Percentiles rank a stretch among this genome's conserved stretches.
These are phyloP conservation scores for Meganola albula DNA, from an alignment of 2,888 invertebrate genomes.

Conservation along the genomic window DNA sequence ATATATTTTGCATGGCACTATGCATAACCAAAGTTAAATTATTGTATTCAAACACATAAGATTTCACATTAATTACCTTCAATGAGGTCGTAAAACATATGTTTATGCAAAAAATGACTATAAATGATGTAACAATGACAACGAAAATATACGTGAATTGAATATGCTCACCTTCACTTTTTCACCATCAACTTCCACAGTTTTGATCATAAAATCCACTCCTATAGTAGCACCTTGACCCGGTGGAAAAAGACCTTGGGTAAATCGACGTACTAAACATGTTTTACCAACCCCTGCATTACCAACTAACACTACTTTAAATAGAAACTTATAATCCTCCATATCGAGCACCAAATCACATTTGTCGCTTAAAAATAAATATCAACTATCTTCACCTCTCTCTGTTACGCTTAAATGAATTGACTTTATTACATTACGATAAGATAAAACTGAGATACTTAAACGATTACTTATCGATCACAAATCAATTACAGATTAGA, in stretches of 20 bases:
- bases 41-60: too few species aligned
- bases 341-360: slow-evolving; percentile 76
- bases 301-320: slow-evolving; percentile 98
- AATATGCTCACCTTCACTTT: slow-evolving; percentile 87
- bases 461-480: slow-evolving; percentile 51
- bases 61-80: too few species aligned
- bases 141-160: slow-evolving; percentile 28
- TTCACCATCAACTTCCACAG: slow-evolving; percentile 96
- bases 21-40: too few species aligned
- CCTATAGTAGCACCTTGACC: slow-evolving; percentile 99
- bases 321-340: slow-evolving; percentile 99
- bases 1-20: too few species aligned
- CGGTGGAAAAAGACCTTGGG: slow-evolving; percentile 98
- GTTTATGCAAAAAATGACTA: neutral
- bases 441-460: slow-evolving; percentile 40
- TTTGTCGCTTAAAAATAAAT: slow-evolving; percentile 40
- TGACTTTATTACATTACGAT: slow-evolving; percentile 44
- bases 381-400: slow-evolving; percentile 35
- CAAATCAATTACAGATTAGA: slow-evolving; percentile 52
- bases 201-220: slow-evolving; percentile 99
- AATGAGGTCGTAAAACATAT: neutral
- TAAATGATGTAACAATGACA: slow-evolving; percentile 40
- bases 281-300: slow-evolving; percentile 99
- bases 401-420: slow-evolving; percentile 62
- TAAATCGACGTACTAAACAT: slow-evolving; percentile 96